Evolutionary conservation across 2,888 invertebrate genomes (phyloP).

Genomic region (Tanytarsus gracilentus): DNA sequence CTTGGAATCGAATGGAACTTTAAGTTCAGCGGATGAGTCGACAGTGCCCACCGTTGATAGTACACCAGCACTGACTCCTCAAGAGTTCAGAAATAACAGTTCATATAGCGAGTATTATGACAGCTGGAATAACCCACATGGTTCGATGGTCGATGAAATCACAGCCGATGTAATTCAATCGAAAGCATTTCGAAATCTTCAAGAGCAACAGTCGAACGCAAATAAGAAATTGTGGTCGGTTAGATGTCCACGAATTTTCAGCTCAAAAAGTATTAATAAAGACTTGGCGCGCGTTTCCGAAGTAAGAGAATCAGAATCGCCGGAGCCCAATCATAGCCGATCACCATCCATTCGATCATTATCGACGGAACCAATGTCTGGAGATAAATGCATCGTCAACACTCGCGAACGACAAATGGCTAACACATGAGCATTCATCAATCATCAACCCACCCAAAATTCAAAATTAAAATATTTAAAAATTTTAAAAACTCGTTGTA

Average conservation of each 20-base stretch:
- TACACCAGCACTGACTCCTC: slow-evolving; percentile 45
- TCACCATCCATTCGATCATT: slow-evolving; percentile 22
- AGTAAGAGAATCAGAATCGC: slow-evolving; percentile 39
- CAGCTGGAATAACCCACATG: slow-evolving; percentile 42
- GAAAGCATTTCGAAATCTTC: slow-evolving; percentile 48
- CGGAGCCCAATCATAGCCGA: slow-evolving; percentile 38
- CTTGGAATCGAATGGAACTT: slow-evolving; percentile 42
- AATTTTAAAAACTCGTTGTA: too few relatives aligned
- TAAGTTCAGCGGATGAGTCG: slow-evolving; percentile 41
- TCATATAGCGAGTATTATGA: slow-evolving; percentile 51
- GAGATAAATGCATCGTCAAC: slow-evolving; percentile 22
- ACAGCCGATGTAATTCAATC: slow-evolving; percentile 46
- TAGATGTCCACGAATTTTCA: slow-evolving; percentile 54
- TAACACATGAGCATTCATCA: slow-evolving; percentile 28
- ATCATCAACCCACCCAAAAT: too few relatives aligned
- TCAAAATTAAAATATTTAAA: too few relatives aligned
- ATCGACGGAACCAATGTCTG: slow-evolving; percentile 27
- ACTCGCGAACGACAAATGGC: slow-evolving; percentile 23
- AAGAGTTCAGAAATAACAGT: slow-evolving; percentile 42
- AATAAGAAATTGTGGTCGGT: slow-evolving; percentile 47
- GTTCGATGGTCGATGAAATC: slow-evolving; percentile 31
- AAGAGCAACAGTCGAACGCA: slow-evolving; percentile 44
- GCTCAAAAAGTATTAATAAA: slow-evolving; percentile 49
- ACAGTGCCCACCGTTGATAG: slow-evolving; percentile 41
- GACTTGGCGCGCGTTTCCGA: slow-evolving; percentile 44